Evolutionary conservation across 2,888 invertebrate species (phyloP).

Genomic region (Caenorhabditis virilis): DNA sequence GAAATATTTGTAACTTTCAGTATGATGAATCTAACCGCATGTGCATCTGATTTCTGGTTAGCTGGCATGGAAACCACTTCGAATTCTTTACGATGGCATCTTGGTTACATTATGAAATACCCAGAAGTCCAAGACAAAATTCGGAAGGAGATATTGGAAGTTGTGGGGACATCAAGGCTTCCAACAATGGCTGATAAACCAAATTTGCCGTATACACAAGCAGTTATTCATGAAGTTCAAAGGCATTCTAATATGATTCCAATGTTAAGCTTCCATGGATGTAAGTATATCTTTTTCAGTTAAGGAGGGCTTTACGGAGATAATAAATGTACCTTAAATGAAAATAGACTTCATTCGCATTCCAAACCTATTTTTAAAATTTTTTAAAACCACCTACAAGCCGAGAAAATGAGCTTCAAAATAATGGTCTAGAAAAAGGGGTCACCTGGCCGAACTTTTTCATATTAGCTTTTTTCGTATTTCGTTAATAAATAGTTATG

Average conservation of each 20-base stretch:
- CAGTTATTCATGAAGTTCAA: constrained; percentile 37
- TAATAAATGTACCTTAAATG: no score
- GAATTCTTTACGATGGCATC: constrained; percentile 43
- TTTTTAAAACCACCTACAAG: no score
- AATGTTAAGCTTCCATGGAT: constrained; percentile 13
- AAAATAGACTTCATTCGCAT: no score
- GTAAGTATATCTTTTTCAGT: no score
- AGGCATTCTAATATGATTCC: constrained; percentile 42
- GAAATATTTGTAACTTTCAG: constrained; percentile 12
- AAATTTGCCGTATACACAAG: constrained; percentile 37
- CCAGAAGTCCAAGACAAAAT: constrained; percentile 47
- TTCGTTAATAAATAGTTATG: no score
- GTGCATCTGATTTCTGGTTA: constrained; percentile 46
- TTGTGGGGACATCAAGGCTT: constrained; percentile 31
- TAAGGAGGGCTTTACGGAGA: no score
- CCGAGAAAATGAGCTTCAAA: no score
- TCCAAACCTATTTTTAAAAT: no score
- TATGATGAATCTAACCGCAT: constrained; percentile 13
- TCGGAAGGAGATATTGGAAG: constrained; percentile 32
- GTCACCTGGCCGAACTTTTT: no score
- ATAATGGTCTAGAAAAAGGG: no score
- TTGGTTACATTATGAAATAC: constrained; percentile 44
- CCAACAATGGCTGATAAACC: constrained; percentile 40
- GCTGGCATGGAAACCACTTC: constrained; percentile 59
- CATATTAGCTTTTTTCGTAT: no score